Evolutionary conservation across 1,140 invertebrate species (phyloP).

Genomic region (Oryzaephilus surinamensis): DNA sequence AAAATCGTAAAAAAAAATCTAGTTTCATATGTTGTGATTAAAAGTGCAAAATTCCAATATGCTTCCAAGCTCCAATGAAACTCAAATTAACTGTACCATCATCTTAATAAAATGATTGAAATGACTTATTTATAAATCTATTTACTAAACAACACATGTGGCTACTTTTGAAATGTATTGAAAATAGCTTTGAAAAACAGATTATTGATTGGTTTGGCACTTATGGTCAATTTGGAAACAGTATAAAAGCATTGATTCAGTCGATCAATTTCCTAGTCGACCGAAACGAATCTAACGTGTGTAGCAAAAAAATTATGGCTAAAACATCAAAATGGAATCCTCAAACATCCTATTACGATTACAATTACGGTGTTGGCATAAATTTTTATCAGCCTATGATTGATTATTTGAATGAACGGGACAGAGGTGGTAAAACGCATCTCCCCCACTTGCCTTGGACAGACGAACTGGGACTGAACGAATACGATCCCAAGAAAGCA

Average conservation of each 20-base stretch:
- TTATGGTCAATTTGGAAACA: slow-evolving; percentile 3
- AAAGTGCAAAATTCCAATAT: too few species aligned
- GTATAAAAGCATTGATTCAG: slow-evolving; percentile 18
- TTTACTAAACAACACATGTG: too few species aligned
- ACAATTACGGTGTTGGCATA: slow-evolving; percentile 69
- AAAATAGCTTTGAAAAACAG: slow-evolving; percentile 4
- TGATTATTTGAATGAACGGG: slow-evolving; percentile 57
- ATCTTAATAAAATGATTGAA: too few species aligned
- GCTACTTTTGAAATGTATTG: slow-evolving; percentile 2
- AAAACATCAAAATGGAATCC: slow-evolving; percentile 36
- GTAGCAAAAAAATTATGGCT: slow-evolving; percentile 8
- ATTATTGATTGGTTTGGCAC: slow-evolving; percentile 21
- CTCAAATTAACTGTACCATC: too few species aligned
- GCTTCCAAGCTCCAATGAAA: too few species aligned
- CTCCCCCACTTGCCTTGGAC: slow-evolving; percentile 61
- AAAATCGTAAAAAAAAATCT: too few species aligned
- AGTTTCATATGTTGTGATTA: too few species aligned
- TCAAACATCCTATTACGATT: slow-evolving; percentile 58
- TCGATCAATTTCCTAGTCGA: slow-evolving; percentile 11
- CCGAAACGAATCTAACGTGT: slow-evolving; percentile 1
- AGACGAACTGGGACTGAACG: slow-evolving; percentile 53
- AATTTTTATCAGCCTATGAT: slow-evolving; percentile 77
- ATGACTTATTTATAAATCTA: too few species aligned
- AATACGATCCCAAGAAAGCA: slow-evolving; percentile 37
- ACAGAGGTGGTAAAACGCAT: slow-evolving; percentile 37